Base-by-base conservation (phyloP, 2,113 vertebrate species). In the Gorsachius goisagi region DNA sequence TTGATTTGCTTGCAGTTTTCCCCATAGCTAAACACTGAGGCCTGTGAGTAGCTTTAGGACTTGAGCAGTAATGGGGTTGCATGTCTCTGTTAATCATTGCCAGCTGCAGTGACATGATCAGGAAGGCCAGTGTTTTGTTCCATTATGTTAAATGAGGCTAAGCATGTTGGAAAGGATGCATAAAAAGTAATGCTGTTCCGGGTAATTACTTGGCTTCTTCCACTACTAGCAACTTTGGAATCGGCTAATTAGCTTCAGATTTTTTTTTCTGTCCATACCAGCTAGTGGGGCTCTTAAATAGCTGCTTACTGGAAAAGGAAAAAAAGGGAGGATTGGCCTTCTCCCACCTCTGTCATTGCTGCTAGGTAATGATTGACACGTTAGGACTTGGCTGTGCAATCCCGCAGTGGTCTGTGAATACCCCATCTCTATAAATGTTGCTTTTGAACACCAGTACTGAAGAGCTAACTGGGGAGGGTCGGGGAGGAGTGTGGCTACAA, bases 1-100 rank as follows among this genome's bases (percentile, higher is more conserved):
- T 97, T 97, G 97, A 96, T 96, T 97, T 96, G 97, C 97, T 97
- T 97, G 98, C 96, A 97, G 96, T 97, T 97, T 82, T 85, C 97
- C 96, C 95, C 96, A 95, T 96, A 96, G 92, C 95, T 95, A 95
- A 95, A 97, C 95, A 97, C 95, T 94, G 97, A 98, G 96, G 97
- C 94, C 97, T 98, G 97, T 98, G 98, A 97, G 95, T 98, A 97
- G 98, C 86, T 97, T 81, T 97, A 97, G 97, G 97, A 97, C 96
- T 97, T 12, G 94, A 98, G 97, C 93, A 91, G 97, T 96, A 96
- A 88, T 93, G 97, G 98, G 98, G 97, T 97, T 98, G 97, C 98
- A 98, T 98, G 97, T 98, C 71, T 98, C 93, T 98, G 98, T 98
- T 98, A 98, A 97, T 98, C 97, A 98, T 98, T 98, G 97, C 98